phyloP scores from a whole-genome alignment of 2,113 vertebrate species.

The Barnardius zonarius region DNA sequence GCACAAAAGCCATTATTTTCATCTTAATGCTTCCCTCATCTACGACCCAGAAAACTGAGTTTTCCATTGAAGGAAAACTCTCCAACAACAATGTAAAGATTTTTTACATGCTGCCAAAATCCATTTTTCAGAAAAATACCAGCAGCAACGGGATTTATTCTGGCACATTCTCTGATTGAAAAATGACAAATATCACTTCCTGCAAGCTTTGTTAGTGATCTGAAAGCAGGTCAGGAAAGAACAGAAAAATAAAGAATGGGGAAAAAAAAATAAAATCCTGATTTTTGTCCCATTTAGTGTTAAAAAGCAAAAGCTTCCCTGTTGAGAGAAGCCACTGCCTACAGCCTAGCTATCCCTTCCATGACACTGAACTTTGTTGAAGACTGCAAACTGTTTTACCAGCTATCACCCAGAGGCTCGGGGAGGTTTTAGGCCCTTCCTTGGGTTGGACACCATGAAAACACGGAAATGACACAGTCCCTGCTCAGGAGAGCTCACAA shows the following conservation, averaged over 20 bases:
- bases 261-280: background rate
- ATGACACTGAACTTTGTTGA: background rate
- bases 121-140: background rate
- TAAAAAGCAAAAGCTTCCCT: constrained; percentile 1
- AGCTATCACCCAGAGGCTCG: background rate
- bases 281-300: background rate
- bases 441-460: background rate
- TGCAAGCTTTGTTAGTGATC: background rate
- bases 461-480: constrained; percentile 33
- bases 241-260: constrained; percentile 11
- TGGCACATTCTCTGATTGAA: background rate
- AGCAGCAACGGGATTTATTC: background rate
- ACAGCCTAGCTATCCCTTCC: background rate
- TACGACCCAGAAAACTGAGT: background rate
- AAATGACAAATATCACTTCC: background rate
- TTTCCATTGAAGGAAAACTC: background rate
- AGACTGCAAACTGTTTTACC: background rate
- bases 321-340: constrained; percentile 3
- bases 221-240: constrained; percentile 38
- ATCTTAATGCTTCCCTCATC: background rate
- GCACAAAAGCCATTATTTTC: background rate
- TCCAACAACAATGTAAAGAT: background rate
- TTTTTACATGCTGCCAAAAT: background rate
- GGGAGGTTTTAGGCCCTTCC: background rate
- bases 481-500: constrained; percentile 48